Conservation (phyloP, 2,888 invertebrate genomes). For the Mechanitis mazaeus region DNA sequence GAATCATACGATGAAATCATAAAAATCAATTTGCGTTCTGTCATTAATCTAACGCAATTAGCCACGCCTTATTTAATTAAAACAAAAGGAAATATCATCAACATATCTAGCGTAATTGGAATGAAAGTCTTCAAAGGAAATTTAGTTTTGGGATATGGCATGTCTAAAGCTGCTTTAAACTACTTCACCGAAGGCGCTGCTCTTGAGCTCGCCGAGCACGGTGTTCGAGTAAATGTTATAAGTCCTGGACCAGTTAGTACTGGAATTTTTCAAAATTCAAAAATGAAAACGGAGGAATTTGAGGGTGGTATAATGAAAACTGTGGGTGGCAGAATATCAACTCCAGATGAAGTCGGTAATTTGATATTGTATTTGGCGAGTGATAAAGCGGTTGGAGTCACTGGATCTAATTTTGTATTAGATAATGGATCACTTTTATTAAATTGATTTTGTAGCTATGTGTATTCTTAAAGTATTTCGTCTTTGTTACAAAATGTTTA, state of each 20-base stretch:
- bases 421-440: conserved; percentile 30
- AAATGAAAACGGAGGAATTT: conserved; percentile 65
- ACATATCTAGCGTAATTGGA: conserved; percentile 42
- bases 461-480: no score
- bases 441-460: background rate
- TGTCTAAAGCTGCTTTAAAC: conserved; percentile 71
- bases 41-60: conserved; percentile 37
- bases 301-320: conserved; percentile 16
- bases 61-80: conserved; percentile 39
- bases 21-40: conserved; percentile 39
- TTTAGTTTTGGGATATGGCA: conserved; percentile 22
- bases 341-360: conserved; percentile 31
- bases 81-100: conserved; percentile 46
- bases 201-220: conserved; percentile 74
- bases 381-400: conserved; percentile 35
- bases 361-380: conserved; percentile 35
- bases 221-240: conserved; percentile 80
- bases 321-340: conserved; percentile 18
- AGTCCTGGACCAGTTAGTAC: conserved; percentile 81
- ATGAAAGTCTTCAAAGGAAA: conserved; percentile 2
- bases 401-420: conserved; percentile 30
- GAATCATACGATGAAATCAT: conserved; percentile 39
- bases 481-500: no score
- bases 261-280: conserved; percentile 52
- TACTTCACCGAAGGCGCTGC: conserved; percentile 84